Conservation (phyloP, 2,888 invertebrate genomes). For the Caenorhabditis imperialis region DNA sequence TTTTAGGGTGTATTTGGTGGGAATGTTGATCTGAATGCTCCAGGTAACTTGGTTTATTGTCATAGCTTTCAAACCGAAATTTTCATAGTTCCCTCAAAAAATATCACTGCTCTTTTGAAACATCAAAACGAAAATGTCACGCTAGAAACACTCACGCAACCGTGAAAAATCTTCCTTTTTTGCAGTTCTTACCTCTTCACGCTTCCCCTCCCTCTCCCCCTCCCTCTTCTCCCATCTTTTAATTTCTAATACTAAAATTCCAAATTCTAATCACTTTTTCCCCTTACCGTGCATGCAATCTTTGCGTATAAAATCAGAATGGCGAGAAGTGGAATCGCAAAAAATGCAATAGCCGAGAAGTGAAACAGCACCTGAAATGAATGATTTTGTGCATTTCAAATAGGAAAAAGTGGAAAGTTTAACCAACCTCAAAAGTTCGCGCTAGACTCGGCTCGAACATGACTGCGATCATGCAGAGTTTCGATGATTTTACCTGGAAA, state of each 20-base stretch:
- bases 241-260: too few species aligned
- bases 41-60: too few species aligned
- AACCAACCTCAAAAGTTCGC: slow-evolving; percentile 51
- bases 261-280: too few species aligned
- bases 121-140: too few species aligned
- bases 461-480: slow-evolving; percentile 68
- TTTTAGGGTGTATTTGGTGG: too few species aligned
- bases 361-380: slow-evolving; percentile 64
- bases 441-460: slow-evolving; percentile 57
- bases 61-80: too few species aligned
- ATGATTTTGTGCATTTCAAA: slow-evolving; percentile 15
- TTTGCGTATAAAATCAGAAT: slow-evolving; percentile 64
- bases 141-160: slow-evolving; percentile 8
- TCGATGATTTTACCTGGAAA: slow-evolving; percentile 58
- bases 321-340: slow-evolving; percentile 61
- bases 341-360: slow-evolving; percentile 68
- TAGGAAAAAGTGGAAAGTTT: background rate
- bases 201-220: background rate
- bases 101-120: too few species aligned
- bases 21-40: too few species aligned
- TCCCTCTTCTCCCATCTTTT: background rate
- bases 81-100: too few species aligned
- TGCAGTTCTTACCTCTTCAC: too few species aligned
- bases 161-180: background rate
- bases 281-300: slow-evolving; percentile 59